phyloP scores from a whole-genome alignment of 2,113 vertebrate species.

The Rattus norvegicus region DNA sequence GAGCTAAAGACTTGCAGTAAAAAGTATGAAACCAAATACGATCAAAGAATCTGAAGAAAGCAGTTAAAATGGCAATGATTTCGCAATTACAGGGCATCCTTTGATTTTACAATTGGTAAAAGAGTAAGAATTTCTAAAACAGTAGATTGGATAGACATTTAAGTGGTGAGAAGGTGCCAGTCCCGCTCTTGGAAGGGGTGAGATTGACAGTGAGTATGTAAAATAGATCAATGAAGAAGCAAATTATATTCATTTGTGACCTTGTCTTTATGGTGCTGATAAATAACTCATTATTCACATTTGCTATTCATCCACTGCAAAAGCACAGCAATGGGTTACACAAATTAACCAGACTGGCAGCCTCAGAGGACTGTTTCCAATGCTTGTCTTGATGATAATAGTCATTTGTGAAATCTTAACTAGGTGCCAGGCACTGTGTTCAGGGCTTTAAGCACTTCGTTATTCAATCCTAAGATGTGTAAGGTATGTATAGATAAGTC shows the following conservation, averaged over 20 bases:
- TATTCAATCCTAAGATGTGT: slow-evolving; percentile 24
- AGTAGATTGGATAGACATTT: neutral
- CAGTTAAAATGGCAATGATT: slow-evolving; percentile 29
- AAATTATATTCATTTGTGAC: slow-evolving; percentile 21
- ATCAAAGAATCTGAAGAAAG: neutral
- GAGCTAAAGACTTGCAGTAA: neutral
- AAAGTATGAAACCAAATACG: slow-evolving; percentile 18
- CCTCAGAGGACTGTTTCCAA: neutral
- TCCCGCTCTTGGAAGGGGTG: slow-evolving; percentile 40
- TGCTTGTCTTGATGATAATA: neutral
- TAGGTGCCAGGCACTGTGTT: slow-evolving; percentile 21
- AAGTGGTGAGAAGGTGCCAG: neutral
- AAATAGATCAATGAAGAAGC: slow-evolving; percentile 57
- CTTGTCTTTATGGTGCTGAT: slow-evolving; percentile 57
- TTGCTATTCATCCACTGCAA: neutral
- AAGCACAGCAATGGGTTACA: neutral
- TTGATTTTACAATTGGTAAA: slow-evolving; percentile 53
- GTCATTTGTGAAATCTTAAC: slow-evolving; percentile 20
- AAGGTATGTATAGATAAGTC: neutral
- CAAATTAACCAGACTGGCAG: slow-evolving; percentile 10
- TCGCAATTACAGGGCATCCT: neutral
- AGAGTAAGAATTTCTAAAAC: slow-evolving; percentile 1
- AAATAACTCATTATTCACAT: slow-evolving; percentile 64
- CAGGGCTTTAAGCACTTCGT: neutral
- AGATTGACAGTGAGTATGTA: slow-evolving; percentile 26